Evolutionary conservation across 2,113 vertebrate species (phyloP).

Genomic region (Bubo bubo): DNA sequence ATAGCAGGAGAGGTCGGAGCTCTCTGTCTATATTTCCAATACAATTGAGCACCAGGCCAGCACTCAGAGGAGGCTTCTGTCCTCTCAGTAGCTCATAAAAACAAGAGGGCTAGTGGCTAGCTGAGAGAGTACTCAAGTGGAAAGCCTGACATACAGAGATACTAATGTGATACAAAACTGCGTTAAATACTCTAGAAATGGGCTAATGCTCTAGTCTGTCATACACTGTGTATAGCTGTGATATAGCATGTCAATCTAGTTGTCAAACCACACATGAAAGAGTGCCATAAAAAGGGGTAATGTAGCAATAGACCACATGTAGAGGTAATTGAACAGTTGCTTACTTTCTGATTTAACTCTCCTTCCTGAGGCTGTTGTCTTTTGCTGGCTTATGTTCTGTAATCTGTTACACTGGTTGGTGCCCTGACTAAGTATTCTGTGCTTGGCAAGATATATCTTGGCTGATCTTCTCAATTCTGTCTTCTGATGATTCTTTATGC

Average conservation of each 20-base stretch:
- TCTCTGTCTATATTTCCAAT: neutral
- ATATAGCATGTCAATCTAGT: constrained; percentile 7
- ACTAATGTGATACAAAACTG: neutral
- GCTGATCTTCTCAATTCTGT: neutral
- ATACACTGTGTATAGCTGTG: neutral
- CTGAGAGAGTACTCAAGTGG: neutral
- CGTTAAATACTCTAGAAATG: neutral
- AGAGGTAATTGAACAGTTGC: constrained; percentile 48
- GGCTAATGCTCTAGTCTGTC: constrained; percentile 32
- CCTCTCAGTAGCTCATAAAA: neutral
- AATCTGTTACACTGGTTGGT: constrained; percentile 29
- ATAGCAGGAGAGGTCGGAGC: neutral
- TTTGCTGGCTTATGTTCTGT: constrained; percentile 46
- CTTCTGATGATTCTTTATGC: neutral
- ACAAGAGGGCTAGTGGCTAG: neutral
- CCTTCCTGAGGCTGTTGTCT: constrained; percentile 36
- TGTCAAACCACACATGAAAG: constrained; percentile 2
- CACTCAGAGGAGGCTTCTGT: neutral
- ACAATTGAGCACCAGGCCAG: neutral
- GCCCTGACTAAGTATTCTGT: constrained; percentile 6
- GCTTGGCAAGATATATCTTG: constrained; percentile 31
- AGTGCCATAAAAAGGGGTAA: constrained; percentile 24
- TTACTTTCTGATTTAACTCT: constrained; percentile 23
- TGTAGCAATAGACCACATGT: constrained; percentile 1
- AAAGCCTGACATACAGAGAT: neutral